Base-by-base conservation (phyloP, 2,113 vertebrate species). In the Callocephalon fimbriatum region DNA sequence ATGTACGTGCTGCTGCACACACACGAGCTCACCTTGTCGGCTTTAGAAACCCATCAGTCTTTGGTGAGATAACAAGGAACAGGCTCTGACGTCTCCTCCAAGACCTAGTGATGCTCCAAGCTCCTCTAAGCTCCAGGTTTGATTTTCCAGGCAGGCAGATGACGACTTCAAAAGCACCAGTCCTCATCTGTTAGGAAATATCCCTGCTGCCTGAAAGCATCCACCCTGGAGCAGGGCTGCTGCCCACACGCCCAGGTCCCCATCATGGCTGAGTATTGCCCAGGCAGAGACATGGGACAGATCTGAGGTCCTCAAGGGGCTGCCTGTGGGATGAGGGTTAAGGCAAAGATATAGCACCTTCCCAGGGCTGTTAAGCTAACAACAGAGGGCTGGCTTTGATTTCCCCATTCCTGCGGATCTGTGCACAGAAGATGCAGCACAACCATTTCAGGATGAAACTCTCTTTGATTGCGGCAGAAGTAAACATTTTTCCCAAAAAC, bases 381-480 rank as follows among this genome's bases (percentile, higher is more conserved):
- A 58, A 25, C 27, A 4, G 10, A 58, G 38, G 32, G 12, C 35
- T 76, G 50, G 32, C 47, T 71, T 23, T 31, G 26, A 7, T 54
- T 71, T 59, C 48, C 44, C n/a, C 2, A 0, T 32, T 75, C 71
- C 51, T 17, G 27, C 0, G 27, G 54, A 6, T 50, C 37, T 32
- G 37, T 40, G 51, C 4, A 1, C 21, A 26, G 75, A 20, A 38
- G 40, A 23, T 3, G 5, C 71, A 42, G 32, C 31, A 23, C 54
- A 44, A 29, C 26, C 0, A 0, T 15, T 62, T 44, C 0, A 0
- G 78, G 82, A 72, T 63, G 42, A 73, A 84, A 88, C 85, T 66
- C 54, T 74, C 68, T 72, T 88, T 32, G 82, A 59, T 47, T 90
- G 96, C 92, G 96, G 79, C n/a, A 56, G 92, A 96, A 97, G 96